Evolutionary conservation across 1,140 invertebrate species (phyloP).

Genomic region (Anoplophora glabripennis): DNA sequence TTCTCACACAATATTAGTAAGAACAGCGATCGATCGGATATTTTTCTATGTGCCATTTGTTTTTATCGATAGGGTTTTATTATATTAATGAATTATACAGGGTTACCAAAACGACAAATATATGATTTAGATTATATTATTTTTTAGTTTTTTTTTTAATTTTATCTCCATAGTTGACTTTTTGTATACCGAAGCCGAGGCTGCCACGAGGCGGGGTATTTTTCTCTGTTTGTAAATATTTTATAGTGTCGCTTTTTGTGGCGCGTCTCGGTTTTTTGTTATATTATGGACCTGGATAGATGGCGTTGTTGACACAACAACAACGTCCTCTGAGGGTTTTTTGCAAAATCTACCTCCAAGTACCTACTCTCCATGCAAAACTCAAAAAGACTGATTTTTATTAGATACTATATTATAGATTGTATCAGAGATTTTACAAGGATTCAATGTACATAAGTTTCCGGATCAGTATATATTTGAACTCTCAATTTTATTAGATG

Average conservation of each 20-base stretch:
- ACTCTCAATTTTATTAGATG: too few relatives aligned
- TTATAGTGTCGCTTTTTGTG: neutral
- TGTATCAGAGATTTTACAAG: neutral
- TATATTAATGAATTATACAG: slow-evolving; percentile 10
- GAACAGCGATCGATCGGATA: too few relatives aligned
- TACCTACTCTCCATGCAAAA: slow-evolving; percentile 31
- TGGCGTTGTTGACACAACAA: too few relatives aligned
- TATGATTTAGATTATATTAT: slow-evolving; percentile 6
- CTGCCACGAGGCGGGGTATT: neutral
- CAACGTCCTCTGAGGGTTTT: too few relatives aligned
- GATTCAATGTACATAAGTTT: neutral
- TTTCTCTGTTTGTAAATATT: slow-evolving; percentile 18
- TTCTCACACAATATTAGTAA: neutral
- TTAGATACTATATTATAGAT: slow-evolving; percentile 23
- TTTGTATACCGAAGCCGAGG: neutral
- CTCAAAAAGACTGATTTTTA: slow-evolving; percentile 43
- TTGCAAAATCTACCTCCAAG: slow-evolving; percentile 19
- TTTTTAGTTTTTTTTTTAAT: neutral
- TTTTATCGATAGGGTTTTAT: slow-evolving; percentile 1
- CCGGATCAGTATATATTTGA: too few relatives aligned
- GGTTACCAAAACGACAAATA: slow-evolving; percentile 15
- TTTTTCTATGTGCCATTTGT: slow-evolving; percentile 13
- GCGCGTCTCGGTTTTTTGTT: neutral
- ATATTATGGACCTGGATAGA: neutral
- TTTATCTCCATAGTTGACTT: neutral